These are phyloP conservation scores for Gastrophryne carolinensis DNA, from an alignment of 2,797 vertebrate species.

Conservation along the genomic window DNA sequence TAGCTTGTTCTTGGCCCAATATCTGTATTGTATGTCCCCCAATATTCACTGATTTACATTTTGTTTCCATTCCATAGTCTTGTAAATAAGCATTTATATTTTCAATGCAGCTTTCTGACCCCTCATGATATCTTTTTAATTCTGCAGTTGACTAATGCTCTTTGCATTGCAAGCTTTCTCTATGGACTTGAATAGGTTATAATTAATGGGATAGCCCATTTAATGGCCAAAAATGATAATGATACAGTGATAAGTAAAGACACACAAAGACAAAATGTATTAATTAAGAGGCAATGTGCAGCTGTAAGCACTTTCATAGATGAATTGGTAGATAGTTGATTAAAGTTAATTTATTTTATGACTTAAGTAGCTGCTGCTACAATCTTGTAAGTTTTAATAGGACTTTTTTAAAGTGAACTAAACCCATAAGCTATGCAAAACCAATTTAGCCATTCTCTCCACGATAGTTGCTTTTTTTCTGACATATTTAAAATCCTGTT, in stretches of 20 bases:
- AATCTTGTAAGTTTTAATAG: constrained; percentile 59
- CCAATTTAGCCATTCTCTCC: too few relatives aligned
- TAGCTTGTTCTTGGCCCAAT: too few relatives aligned
- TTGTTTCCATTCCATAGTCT: too few relatives aligned
- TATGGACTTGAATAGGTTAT: constrained; percentile 56
- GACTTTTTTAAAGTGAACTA: too few relatives aligned
- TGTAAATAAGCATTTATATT: too few relatives aligned
- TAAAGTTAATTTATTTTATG: constrained; percentile 58
- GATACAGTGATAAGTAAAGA: constrained; percentile 57
- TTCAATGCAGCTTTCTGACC: constrained; percentile 42
- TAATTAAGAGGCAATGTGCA: constrained; percentile 65
- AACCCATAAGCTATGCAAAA: too few relatives aligned
- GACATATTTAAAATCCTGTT: too few relatives aligned
- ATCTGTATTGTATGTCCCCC: too few relatives aligned
- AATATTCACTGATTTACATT: too few relatives aligned
- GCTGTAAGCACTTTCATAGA: constrained; percentile 67
- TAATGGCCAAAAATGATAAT: constrained; percentile 65
- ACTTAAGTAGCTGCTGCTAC: constrained; percentile 57
- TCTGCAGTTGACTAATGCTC: constrained; percentile 55
- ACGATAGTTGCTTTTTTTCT: too few relatives aligned
- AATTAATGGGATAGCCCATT: constrained; percentile 69
- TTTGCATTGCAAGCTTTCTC: constrained; percentile 57
- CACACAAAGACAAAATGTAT: constrained; percentile 64
- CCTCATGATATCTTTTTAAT: constrained; percentile 57
- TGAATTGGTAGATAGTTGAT: constrained; percentile 61